These are phyloP conservation scores for Urocyon cinereoargenteus DNA, from an alignment of 2,797 vertebrate genomes.

Conservation along the genomic window DNA sequence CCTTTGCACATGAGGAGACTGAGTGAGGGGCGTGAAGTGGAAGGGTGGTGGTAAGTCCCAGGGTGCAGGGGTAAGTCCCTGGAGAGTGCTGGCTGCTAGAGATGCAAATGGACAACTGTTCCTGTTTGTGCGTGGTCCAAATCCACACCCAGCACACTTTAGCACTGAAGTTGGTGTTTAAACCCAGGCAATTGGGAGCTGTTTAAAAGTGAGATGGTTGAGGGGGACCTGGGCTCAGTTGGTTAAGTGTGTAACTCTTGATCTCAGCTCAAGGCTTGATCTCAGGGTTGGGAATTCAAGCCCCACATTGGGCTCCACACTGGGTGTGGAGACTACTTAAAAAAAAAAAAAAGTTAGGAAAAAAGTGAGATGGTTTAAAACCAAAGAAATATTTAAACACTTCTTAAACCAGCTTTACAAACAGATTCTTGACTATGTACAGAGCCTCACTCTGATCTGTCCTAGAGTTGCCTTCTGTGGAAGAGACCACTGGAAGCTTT, in stretches of 20 bases:
- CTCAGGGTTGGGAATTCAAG: background rate
- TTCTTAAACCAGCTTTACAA: background rate
- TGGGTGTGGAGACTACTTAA: background rate
- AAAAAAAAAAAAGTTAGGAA: background rate
- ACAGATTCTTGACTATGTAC: background rate
- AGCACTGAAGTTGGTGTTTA: background rate
- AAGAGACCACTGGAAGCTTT: background rate
- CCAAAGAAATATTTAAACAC: background rate
- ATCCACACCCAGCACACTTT: background rate
- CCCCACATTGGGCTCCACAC: background rate
- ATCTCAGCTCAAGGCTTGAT: background rate
- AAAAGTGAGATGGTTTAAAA: background rate
- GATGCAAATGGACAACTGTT: background rate
- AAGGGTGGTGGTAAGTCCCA: background rate
- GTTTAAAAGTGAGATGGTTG: background rate
- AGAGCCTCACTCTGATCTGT: background rate
- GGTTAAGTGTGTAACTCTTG: background rate
- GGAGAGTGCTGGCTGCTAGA: background rate
- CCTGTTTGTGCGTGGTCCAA: background rate
- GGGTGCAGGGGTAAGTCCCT: background rate
- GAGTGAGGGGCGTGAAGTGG: background rate
- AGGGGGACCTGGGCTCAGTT: background rate
- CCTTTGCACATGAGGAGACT: background rate
- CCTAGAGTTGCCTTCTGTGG: background rate
- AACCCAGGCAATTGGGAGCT: background rate